phyloP scores from a whole-genome alignment of 2,797 vertebrate genomes.

The Xenopus petersii region DNA sequence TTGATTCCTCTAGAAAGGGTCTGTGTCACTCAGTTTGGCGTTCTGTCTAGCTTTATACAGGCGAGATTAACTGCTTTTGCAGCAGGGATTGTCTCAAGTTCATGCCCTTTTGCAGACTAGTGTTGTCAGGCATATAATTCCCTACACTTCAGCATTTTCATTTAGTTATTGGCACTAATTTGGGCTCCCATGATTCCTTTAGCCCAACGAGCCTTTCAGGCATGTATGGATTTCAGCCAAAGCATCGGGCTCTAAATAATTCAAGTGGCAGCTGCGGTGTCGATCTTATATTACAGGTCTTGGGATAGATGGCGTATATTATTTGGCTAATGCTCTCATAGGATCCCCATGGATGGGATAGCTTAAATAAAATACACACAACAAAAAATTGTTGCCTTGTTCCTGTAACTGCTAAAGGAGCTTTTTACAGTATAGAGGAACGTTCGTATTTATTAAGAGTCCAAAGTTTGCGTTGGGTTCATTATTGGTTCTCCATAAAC shows the following conservation, averaged over 20 bases:
- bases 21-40: too few species aligned
- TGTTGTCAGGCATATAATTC: conserved; percentile 38
- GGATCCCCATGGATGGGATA: too few species aligned
- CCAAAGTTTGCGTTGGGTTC: too few species aligned
- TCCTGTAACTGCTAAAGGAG: too few species aligned
- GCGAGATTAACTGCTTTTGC: conserved; percentile 23
- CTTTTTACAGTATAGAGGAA: too few species aligned
- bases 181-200: conserved; percentile 33
- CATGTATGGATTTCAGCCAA: conserved; percentile 32
- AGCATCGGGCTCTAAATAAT: conserved; percentile 65
- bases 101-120: not conserved
- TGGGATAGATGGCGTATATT: conserved; percentile 43
- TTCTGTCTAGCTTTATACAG: conserved; percentile 17
- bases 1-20: too few species aligned
- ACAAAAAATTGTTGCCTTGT: too few species aligned
- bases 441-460: too few species aligned
- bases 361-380: too few species aligned
- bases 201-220: conserved; percentile 37
- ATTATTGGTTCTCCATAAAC: too few species aligned
- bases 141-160: conserved; percentile 47
- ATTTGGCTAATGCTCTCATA: too few species aligned
- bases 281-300: conserved; percentile 61
- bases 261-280: conserved; percentile 56
- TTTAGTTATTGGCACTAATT: conserved; percentile 37
- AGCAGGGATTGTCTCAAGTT: conserved; percentile 12